Base-by-base conservation (phyloP, 1,140 invertebrate species). In the Hydropsyche tenuis region DNA sequence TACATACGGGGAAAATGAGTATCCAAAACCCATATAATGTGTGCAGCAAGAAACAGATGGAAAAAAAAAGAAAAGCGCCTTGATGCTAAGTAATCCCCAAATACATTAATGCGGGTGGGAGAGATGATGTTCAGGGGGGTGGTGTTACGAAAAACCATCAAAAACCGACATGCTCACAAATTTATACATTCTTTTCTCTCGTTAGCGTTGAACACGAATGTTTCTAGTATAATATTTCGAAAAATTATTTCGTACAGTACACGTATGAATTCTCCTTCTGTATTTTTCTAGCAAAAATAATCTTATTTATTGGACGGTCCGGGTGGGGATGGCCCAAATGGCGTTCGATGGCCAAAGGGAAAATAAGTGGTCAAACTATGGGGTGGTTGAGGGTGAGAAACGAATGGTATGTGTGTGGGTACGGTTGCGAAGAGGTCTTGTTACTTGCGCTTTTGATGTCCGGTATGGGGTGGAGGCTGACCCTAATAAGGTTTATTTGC, bases 401-500 rank as follows among this genome's bases (percentile, higher is more conserved):
- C 9, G 20, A 48, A 48, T 4, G 16, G 12, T 64, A 18, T 22
- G 53, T 27, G 63, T 53, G 68, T 64, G 37, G 37, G 14, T 42
- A 68, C 7, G 72, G 25, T n/a, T 20, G 53, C 18, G 22, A 63
- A 63, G 69, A 46, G 69, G 43, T 51, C 53, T 70, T 72, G 30
- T 51, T 63, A 60, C 68, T 69, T 62, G 71, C 22, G 16, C 56
- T 66, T 73, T 71, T 73, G 66, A 73, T 73, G 72, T 70, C 60
- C 75, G 30, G 3, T 37, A 9, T 42, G 62, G 48, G 72, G 72
- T 63, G 20, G 66, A 70, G 68, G 23, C 64, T 70, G 66, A 64
- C 69, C 72, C 72, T 76, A 76, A 76, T 76, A 76, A 76, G 75
- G 68, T 76, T 74, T 76, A 73, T 73, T 69, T 73, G 68, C 72